Evolutionary conservation across 2,888 invertebrate species (phyloP).

Genomic region (Tuberolachnus salignus): DNA sequence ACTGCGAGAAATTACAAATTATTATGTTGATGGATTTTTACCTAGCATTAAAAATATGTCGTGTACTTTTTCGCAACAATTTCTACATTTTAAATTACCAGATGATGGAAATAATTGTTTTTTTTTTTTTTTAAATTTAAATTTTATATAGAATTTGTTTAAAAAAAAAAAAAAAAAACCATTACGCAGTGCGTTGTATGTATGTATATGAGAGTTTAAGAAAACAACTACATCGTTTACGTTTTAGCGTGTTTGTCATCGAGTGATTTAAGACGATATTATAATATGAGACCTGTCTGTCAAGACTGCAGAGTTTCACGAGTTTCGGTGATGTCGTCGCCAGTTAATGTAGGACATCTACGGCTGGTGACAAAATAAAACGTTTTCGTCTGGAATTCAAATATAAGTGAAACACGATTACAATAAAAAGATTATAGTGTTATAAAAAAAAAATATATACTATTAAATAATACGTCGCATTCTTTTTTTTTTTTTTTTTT

Average conservation of each 20-base stretch:
- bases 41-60: too few species aligned
- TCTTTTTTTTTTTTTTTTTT: background rate
- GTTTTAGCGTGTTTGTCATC: background rate
- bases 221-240: background rate
- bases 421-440: conserved; percentile 39
- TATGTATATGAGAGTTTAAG: background rate
- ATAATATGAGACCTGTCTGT: conserved; percentile 8
- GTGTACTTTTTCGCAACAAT: too few species aligned
- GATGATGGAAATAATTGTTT: too few species aligned
- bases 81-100: too few species aligned
- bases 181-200: background rate
- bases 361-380: conserved; percentile 39
- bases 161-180: too few species aligned
- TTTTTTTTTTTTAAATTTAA: too few species aligned
- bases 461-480: conserved; percentile 46
- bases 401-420: conserved; percentile 30
- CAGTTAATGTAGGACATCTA: background rate
- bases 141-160: too few species aligned
- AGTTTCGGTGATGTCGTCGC: background rate
- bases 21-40: too few species aligned
- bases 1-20: too few species aligned
- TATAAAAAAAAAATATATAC: too few species aligned
- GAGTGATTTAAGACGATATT: background rate
- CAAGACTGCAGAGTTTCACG: background rate
- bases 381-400: conserved; percentile 32